Evolutionary conservation across 2,888 invertebrate species (phyloP), one percentile per base, ranked within the genome.

Genomic region (Candidula unifasciata): DNA sequence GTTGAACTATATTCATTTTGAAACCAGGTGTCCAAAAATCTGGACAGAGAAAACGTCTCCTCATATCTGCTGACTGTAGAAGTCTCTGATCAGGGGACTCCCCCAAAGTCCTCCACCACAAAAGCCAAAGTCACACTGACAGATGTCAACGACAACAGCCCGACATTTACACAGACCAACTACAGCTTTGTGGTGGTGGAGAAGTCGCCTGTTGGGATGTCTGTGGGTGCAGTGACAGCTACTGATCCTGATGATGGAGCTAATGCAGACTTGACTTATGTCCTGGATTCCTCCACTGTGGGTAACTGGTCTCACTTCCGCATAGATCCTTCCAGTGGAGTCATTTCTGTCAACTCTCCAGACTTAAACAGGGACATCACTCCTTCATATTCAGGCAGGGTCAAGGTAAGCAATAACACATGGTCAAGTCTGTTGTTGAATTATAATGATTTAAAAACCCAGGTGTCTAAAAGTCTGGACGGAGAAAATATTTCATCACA

Each of bases 91-190:
- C 86, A 87, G 35, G 90, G 91, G 8, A 77, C 80, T 5, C 89
- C 89, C 0, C 84, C 86, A 24, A 82, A 87, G 10, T 87, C 88
- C 18, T 84, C 89, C 5, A 87, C 88, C 21, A 86, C 83, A 18
- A 87, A 88, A 44, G 90, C 90, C 10, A 87, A 88, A 18, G 88
- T 92, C 30, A 88, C 84, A 13, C 83, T 92, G 71, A 85, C 64
- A 10, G 92, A 92, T 80, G 84, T 87, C 30, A 92, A 92, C 83
- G 92, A 92, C 87, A 91, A 92, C 83, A 81, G 82, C 10, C 92
- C 92, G 5, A 71, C 85, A 35, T 91, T 91, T 68, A 68, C n/a
- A 24, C 82, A 35, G n/a, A 6, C 16, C 30, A n/a, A 57, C 69
- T 91, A 90, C 82, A 82, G 83, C 0, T 89, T 90, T 66, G 86